Base-by-base conservation (phyloP, 2,888 invertebrate species). In the Beris chalybata region DNA sequence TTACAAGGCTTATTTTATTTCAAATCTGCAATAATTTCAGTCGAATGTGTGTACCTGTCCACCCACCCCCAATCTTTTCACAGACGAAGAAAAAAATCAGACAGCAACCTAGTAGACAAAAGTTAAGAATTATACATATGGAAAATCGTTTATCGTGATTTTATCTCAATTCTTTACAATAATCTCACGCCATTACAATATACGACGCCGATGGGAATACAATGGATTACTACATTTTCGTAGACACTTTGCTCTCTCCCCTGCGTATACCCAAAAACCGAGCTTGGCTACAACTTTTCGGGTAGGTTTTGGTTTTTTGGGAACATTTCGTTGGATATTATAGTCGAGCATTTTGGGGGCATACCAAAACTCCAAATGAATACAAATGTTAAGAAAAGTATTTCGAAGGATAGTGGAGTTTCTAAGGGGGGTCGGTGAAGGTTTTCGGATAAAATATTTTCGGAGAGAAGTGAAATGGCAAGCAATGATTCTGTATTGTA, bases 121-220 rank as follows among this genome's bases (percentile, higher is more conserved):
- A 58, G 58, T 45, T 32, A 50, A 30, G 59, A 59, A 50, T 59
- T 59, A 59, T 53, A 64, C 55, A 55, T 55, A 64, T 64, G 55
- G 54, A 64, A 64, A 55, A 64, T 64, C 64, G 64, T 64, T 64
- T 55, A 64, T 64, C 55, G 64, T 55, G 64, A 64, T 64, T 64
- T 64, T 64, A 64, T 64, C 64, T 55, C 64, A 54, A 64, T 64
- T 64, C 55, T 64, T 63, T 63, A 63, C 53, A 63, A 63, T 63
- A 63, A 63, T 63, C 63, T 32, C 52, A 54, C 64, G 64, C 55
- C 55, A 64, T 64, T 64, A 64, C 45, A 54, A 64, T 64, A 64
- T 64, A 64, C 47, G 64, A 54, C 64, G 31, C 64, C 55, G 13
- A n/a, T 31, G 64, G 64, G 64, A 64, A 48, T 48, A 64, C 54